Base-by-base conservation (phyloP, 2,113 vertebrate genomes). In the Acanthochromis polyacanthus region DNA sequence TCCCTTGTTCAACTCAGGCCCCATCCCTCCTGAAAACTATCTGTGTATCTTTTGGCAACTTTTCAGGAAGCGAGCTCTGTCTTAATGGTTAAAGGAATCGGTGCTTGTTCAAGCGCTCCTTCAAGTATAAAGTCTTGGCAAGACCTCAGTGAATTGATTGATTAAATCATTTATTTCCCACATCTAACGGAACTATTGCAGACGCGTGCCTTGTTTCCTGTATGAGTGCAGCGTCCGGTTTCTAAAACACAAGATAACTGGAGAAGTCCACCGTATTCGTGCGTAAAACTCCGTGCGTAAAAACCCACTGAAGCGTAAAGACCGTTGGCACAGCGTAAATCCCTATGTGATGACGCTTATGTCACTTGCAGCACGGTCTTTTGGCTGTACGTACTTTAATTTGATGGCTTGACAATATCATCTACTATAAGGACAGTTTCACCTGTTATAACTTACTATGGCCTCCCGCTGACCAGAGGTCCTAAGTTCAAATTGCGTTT, bases 401-500 rank as follows among this genome's bases (percentile, higher is more conserved):
- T 53, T 66, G 78, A 36, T 52, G 28, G 32, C 15, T 70, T 57
- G 60, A 7, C 43, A 63, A 20, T 50, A 61, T 25, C 59, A 56
- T 36, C 48, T 15, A 52, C 19, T 46, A 70, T 36, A 20, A 48
- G 22, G 14, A 57, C 19, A 62, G 43, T 68, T 25, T 75, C 66
- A 80, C 66, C 60, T 84, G 77, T 82, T 83, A 59, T 55, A 89
- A 84, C 86, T 94, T 92, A 93, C 93, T 92, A 65, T 88, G 88
- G 89, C 89, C 85, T 68, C 80, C 83, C 85, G 88, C 93, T 94
- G 94, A 93, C 90, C 93, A 95, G 88, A 94, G 96, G 96, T 96
- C 95, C 96, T 90, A 94, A 96, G 96, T 96, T 96, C 96, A 96
- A 87, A 91, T 48, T 91, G 78, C 30, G 68, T 80, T 72, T 75